Evolutionary conservation across 2,888 invertebrate genomes (phyloP).

Genomic region (Zygaena filipendulae): DNA sequence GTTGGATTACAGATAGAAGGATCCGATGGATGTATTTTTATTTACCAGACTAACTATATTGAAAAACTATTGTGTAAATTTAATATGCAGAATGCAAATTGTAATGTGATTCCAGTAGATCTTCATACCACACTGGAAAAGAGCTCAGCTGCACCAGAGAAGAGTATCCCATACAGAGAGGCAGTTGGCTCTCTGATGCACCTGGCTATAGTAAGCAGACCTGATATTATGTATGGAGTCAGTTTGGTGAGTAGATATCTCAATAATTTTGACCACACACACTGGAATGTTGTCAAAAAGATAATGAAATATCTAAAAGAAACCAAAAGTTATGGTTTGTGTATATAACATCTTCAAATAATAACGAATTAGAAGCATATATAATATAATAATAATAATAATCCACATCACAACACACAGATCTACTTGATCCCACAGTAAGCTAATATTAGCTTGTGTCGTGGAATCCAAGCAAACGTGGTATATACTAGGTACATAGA

Average conservation of each 20-base stretch:
- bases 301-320: constrained; percentile 13
- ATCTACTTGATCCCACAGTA: no score
- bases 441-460: no score
- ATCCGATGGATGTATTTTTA: constrained; percentile 1
- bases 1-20: constrained; percentile 14
- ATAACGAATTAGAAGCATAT: background rate
- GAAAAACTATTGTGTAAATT: constrained; percentile 7
- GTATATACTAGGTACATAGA: no score
- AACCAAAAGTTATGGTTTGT: constrained; percentile 12
- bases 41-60: constrained; percentile 5
- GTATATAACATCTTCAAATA: no score
- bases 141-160: background rate
- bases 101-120: constrained; percentile 11
- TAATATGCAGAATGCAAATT: constrained; percentile 11
- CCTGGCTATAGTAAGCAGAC: constrained; percentile 11
- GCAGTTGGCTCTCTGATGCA: constrained; percentile 14
- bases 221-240: constrained; percentile 11
- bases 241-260: constrained; percentile 11
- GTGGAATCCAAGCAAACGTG: no score
- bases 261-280: constrained; percentile 9
- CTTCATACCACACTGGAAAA: constrained; percentile 10
- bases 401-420: no score
- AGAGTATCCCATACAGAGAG: constrained; percentile 11
- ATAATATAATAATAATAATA: no score
- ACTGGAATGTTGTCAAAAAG: constrained; percentile 11